phyloP scores from a whole-genome alignment of 2,888 invertebrate genomes.

The Parnassius glacialis region DNA sequence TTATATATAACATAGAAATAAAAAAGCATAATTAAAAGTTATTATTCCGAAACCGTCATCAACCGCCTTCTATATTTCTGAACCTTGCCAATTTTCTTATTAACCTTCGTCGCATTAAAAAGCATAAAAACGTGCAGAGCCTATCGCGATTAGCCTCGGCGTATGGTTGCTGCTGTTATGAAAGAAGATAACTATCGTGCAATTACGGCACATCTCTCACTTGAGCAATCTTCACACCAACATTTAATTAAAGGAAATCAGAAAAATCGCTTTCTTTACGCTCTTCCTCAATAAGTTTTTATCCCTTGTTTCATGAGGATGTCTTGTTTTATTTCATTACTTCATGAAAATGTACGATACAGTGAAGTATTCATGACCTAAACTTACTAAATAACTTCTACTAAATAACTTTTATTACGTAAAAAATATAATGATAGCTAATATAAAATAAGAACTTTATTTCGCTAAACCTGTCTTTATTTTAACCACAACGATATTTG shows the following conservation, averaged over 20 bases:
- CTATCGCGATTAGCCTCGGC: conserved; percentile 24
- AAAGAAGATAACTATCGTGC: conserved; percentile 49
- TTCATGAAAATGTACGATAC: neutral
- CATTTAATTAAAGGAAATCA: conserved; percentile 38
- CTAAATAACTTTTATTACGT: too few relatives aligned
- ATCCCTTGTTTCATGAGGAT: conserved; percentile 8
- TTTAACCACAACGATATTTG: too few relatives aligned
- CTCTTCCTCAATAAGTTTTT: conserved; percentile 26
- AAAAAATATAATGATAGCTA: too few relatives aligned
- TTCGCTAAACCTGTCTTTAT: too few relatives aligned
- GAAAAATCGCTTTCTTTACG: conserved; percentile 32
- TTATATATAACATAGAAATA: too few relatives aligned
- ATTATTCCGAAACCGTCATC: too few relatives aligned
- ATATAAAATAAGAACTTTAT: too few relatives aligned
- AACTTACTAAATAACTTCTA: too few relatives aligned
- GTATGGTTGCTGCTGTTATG: conserved; percentile 43
- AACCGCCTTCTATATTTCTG: too few relatives aligned
- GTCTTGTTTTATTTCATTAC: conserved; percentile 2
- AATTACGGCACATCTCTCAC: conserved; percentile 49
- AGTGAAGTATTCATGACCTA: too few relatives aligned
- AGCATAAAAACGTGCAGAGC: conserved; percentile 11
- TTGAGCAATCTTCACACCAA: conserved; percentile 42
- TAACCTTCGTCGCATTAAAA: neutral
- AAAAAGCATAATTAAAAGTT: too few relatives aligned
- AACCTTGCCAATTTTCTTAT: too few relatives aligned